phyloP scores from a whole-genome alignment of 2,113 vertebrate genomes.

The Esox niger region DNA sequence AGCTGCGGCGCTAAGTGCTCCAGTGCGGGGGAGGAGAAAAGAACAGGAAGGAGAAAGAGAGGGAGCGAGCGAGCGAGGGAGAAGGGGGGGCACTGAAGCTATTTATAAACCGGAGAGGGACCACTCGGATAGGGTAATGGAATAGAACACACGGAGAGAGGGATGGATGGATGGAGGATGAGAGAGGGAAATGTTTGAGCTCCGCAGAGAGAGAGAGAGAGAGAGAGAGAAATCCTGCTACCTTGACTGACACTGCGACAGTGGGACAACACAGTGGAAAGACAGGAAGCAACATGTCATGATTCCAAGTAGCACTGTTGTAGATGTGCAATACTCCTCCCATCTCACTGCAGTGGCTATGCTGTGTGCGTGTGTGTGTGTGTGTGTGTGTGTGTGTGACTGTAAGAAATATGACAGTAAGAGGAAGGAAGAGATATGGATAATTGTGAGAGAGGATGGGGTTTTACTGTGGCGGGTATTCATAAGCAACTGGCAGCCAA shows the following conservation, averaged over 20 bases:
- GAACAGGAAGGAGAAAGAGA: conserved; percentile 26
- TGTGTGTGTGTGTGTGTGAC: no score
- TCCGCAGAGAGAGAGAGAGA: conserved; percentile 2
- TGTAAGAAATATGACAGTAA: no score
- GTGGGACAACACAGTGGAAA: background rate
- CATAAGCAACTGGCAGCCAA: no score
- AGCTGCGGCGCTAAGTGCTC: conserved; percentile 44
- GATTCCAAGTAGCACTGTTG: background rate
- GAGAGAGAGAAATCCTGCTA: background rate
- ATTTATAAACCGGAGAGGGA: conserved; percentile 63
- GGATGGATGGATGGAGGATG: background rate
- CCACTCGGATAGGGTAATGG: conserved; percentile 51
- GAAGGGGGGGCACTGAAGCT: conserved; percentile 20
- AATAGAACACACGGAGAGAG: conserved; percentile 35
- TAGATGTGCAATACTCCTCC: background rate
- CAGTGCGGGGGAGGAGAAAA: conserved; percentile 46
- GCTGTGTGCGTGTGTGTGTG: background rate
- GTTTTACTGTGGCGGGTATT: background rate
- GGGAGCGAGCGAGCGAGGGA: conserved; percentile 31
- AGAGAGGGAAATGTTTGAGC: background rate
- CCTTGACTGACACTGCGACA: conserved; percentile 5
- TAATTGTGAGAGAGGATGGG: background rate
- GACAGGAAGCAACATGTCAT: background rate
- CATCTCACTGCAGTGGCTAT: background rate
- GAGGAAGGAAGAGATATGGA: background rate